A percentile compares a stretch with the other conserved stretches of the same genome.
phyloP scores from a whole-genome alignment of 2,888 invertebrate genomes.

The Sarcophaga rosellei region DNA sequence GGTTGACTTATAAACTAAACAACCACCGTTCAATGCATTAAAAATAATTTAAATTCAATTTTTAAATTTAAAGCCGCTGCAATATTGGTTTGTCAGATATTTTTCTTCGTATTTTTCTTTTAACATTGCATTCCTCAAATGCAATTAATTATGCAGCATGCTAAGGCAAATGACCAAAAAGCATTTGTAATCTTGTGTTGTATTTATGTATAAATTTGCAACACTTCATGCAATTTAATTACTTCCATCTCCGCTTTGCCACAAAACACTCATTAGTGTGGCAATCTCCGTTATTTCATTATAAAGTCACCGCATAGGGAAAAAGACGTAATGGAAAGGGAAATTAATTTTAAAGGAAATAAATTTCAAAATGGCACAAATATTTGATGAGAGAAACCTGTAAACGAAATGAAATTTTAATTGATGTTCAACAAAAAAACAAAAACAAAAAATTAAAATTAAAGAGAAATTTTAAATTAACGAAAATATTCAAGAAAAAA shows the following conservation, averaged over 20 bases:
- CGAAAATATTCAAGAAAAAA: neutral
- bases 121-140: neutral
- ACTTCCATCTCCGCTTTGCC: constrained; percentile 52
- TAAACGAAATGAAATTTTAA: constrained; percentile 5
- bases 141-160: neutral
- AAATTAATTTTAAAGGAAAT: constrained; percentile 64
- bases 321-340: constrained; percentile 10
- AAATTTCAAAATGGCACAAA: constrained; percentile 33
- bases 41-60: no score
- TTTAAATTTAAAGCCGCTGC: no score
- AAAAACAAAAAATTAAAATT: neutral
- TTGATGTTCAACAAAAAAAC: neutral
- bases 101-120: neutral
- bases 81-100: neutral
- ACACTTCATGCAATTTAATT: constrained; percentile 27
- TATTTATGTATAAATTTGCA: neutral
- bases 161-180: neutral
- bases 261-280: constrained; percentile 51
- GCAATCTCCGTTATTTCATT: constrained; percentile 62
- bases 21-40: no score
- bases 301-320: constrained; percentile 21
- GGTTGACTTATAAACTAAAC: no score
- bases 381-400: constrained; percentile 14
- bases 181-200: neutral
- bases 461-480: neutral